Conservation (phyloP, 2,113 vertebrate genomes). For the Chaetodon auriga region DNA sequence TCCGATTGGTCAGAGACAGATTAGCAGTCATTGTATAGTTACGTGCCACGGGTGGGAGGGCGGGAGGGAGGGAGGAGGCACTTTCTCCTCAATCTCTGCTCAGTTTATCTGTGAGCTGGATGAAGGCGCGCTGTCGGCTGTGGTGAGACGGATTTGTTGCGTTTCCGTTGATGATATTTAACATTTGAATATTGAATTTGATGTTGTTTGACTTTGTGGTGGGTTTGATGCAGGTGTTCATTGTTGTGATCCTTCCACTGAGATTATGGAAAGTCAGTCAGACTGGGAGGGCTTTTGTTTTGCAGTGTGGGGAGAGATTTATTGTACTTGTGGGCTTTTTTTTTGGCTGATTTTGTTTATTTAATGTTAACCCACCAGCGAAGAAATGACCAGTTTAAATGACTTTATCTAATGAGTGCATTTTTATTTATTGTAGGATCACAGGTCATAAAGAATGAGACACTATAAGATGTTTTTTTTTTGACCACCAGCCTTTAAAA, state of each 20-base stretch:
- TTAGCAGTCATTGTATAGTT: conserved; percentile 71
- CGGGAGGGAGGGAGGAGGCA: conserved; percentile 49
- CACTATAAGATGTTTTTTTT: not conserved
- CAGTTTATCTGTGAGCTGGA: conserved; percentile 53
- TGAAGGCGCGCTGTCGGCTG: conserved; percentile 41
- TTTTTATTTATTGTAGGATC: not conserved
- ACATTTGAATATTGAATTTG: not conserved
- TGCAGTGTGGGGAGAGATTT: not conserved
- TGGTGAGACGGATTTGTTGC: conserved; percentile 60
- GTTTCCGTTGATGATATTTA: not conserved
- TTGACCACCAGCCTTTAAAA: not conserved
- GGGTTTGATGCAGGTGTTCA: not conserved
- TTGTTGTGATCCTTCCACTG: not conserved
- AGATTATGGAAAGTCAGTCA: not conserved
- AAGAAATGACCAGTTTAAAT: not conserved
- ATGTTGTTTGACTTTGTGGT: not conserved
- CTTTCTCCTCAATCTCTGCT: conserved; percentile 62
- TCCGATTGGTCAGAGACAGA: conserved; percentile 74
- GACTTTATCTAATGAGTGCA: not conserved
- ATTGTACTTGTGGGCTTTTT: not conserved
- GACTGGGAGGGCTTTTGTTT: not conserved
- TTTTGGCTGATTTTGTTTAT: not conserved
- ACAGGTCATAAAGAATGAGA: not conserved
- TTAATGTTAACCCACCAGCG: not conserved
- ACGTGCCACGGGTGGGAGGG: conserved; percentile 28